Conservation (phyloP, 2,113 vertebrate species). For the Meriones unguiculatus region DNA sequence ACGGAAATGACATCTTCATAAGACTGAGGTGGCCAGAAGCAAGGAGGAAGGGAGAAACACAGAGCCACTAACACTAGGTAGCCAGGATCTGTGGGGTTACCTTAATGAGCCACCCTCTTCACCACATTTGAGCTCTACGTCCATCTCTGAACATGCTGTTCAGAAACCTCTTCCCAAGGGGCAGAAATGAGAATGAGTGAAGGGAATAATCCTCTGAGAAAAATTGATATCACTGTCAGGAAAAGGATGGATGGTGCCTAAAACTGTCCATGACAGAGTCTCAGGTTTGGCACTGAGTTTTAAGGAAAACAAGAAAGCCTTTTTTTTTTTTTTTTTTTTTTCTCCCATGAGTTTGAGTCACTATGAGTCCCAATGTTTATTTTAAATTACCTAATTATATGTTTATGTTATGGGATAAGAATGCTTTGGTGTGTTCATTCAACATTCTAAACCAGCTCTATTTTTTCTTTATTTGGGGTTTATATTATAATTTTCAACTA, state of each 20-base stretch:
- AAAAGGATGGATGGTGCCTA: not conserved
- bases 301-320: not conserved
- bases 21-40: not conserved
- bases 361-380: constrained; percentile 59
- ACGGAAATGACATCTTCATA: not conserved
- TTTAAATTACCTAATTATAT: constrained; percentile 67
- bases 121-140: not conserved
- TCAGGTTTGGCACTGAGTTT: not conserved
- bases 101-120: not conserved
- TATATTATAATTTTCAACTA: constrained; percentile 62
- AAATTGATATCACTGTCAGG: not conserved
- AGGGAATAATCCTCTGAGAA: not conserved
- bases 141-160: not conserved
- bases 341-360: constrained; percentile 49
- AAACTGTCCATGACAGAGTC: not conserved
- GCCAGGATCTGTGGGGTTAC: not conserved
- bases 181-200: not conserved
- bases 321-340: constrained; percentile 27
- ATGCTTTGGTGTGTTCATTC: constrained; percentile 55
- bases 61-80: not conserved
- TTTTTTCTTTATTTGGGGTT: constrained; percentile 17
- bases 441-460: constrained; percentile 48
- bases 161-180: not conserved
- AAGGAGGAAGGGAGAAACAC: not conserved
- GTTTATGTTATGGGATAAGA: constrained; percentile 60